Evolutionary conservation across 2,888 invertebrate genomes (phyloP).

Genomic region (Litoditis marina): DNA sequence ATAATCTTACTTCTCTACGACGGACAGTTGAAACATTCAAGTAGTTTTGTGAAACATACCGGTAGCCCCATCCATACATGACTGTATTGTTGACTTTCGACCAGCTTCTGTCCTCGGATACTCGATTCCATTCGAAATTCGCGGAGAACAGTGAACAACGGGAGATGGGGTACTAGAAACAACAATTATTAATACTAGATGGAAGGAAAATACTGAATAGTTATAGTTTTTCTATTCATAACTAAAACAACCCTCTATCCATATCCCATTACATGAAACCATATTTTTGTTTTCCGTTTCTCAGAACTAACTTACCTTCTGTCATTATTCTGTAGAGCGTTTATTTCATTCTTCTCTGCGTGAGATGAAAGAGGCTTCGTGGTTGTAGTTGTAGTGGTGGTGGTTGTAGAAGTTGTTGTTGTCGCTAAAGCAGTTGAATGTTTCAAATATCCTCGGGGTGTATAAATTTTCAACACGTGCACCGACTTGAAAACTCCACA

Average conservation of each 20-base stretch:
- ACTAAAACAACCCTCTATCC: no score
- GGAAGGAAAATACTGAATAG: no score
- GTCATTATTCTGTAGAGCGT: no score
- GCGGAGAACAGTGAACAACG: constrained; percentile 3
- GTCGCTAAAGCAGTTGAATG: constrained; percentile 30
- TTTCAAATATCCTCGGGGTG: no score
- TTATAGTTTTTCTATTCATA: no score
- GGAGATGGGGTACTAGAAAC: not conserved
- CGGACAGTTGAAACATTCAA: not conserved
- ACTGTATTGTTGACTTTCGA: not conserved
- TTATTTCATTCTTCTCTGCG: not conserved
- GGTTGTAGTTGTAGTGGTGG: constrained; percentile 24
- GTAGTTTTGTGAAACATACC: no score
- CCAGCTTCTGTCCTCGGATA: constrained; percentile 13
- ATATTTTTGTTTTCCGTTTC: no score
- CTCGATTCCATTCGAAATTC: constrained; percentile 5
- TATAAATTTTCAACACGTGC: no score
- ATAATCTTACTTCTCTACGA: not conserved
- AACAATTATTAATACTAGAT: no score
- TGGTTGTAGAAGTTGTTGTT: constrained; percentile 36
- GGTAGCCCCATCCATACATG: constrained; percentile 11
- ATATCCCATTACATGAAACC: no score
- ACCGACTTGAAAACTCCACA: not conserved
- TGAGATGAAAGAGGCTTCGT: not conserved
- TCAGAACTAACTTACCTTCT: no score